These are phyloP conservation scores for Caligus rogercresseyi DNA, from an alignment of 1,140 invertebrate genomes.

Conservation along the genomic window DNA sequence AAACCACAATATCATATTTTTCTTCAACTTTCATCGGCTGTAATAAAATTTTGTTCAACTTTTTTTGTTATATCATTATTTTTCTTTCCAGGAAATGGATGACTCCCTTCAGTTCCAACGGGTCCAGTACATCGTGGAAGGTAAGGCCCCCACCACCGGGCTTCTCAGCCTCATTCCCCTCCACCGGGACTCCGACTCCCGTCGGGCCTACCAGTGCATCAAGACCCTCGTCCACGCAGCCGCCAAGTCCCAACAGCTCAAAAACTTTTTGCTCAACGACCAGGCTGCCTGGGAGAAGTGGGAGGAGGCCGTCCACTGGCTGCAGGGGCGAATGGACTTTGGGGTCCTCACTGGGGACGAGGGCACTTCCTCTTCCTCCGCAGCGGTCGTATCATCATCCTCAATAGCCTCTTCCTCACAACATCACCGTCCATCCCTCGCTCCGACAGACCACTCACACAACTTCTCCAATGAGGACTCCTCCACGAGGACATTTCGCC, in stretches of 20 bases:
- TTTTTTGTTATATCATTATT: slow-evolving; percentile 6
- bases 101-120: slow-evolving; percentile 30
- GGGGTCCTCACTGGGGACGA: slow-evolving; percentile 25
- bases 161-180: slow-evolving; percentile 29
- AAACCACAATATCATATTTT: not conserved
- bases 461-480: slow-evolving; percentile 34
- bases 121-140: slow-evolving; percentile 31
- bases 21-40: not conserved
- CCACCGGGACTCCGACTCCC: slow-evolving; percentile 31
- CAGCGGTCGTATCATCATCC: not conserved
- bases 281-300: slow-evolving; percentile 31
- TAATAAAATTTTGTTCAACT: too few species aligned
- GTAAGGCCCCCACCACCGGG: slow-evolving; percentile 26
- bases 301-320: slow-evolving; percentile 37
- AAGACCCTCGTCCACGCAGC: slow-evolving; percentile 33
- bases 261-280: slow-evolving; percentile 31
- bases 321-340: slow-evolving; percentile 34
- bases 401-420: not conserved
- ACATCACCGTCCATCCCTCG: not conserved
- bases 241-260: slow-evolving; percentile 28
- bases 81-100: slow-evolving; percentile 27
- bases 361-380: slow-evolving; percentile 1
- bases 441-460: not conserved
- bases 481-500: slow-evolving; percentile 33
- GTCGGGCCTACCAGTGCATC: slow-evolving; percentile 35